Evolutionary conservation across 2,797 vertebrate genomes (phyloP).

Genomic region (Paratrypauchen microcephalus): DNA sequence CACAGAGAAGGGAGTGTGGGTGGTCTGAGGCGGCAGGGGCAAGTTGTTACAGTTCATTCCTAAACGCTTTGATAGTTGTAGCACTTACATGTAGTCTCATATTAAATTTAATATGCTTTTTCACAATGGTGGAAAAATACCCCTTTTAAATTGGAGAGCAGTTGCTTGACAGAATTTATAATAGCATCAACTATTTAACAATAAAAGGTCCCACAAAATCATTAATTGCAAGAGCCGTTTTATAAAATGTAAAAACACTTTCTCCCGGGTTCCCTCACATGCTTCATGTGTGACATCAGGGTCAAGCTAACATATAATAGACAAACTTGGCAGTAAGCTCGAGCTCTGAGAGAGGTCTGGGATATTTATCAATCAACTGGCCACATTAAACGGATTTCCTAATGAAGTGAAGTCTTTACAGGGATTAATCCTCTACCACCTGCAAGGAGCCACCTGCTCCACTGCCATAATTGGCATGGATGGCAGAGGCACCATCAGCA

Average conservation of each 20-base stretch:
- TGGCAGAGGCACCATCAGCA: constrained; percentile 77
- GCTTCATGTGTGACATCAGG: constrained; percentile 65
- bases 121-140: constrained; percentile 21
- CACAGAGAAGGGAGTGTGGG: constrained; percentile 54
- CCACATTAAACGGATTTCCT: constrained; percentile 87
- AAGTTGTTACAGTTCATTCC: constrained; percentile 57
- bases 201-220: constrained; percentile 12
- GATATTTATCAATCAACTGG: constrained; percentile 85
- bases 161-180: constrained; percentile 25
- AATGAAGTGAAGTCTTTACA: constrained; percentile 87
- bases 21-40: constrained; percentile 57
- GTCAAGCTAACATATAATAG: constrained; percentile 75
- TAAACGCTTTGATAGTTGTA: constrained; percentile 53
- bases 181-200: constrained; percentile 28
- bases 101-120: constrained; percentile 46
- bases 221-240: constrained; percentile 37
- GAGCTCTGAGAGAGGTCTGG: constrained; percentile 76
- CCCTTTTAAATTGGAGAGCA: constrained; percentile 32
- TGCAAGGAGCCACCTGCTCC: constrained; percentile 85
- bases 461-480: constrained; percentile 82
- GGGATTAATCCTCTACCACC: constrained; percentile 85
- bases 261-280: constrained; percentile 35
- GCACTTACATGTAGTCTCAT: constrained; percentile 43
- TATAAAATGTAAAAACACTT: constrained; percentile 59
- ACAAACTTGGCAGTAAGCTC: constrained; percentile 79